These are phyloP conservation scores for Anarhynchus alexandrinus DNA, from an alignment of 2,113 vertebrate species.

Conservation along the genomic window DNA sequence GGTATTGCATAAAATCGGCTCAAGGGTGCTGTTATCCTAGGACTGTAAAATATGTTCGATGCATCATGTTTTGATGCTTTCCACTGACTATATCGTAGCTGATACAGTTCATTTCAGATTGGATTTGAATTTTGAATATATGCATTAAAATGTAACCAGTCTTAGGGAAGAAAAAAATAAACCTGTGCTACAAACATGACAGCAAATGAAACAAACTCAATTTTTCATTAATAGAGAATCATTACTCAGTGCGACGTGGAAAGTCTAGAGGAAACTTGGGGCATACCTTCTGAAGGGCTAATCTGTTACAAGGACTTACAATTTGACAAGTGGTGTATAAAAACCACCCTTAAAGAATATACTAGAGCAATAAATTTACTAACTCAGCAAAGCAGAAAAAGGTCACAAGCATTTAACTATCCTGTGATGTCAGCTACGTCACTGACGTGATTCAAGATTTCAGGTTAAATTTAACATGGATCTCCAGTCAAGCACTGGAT, in stretches of 20 bases:
- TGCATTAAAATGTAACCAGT: constrained; percentile 27
- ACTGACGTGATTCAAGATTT: background rate
- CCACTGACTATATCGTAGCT: constrained; percentile 3
- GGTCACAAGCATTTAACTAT: background rate
- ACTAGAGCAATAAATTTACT: background rate
- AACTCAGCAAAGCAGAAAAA: background rate
- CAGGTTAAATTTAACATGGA: background rate
- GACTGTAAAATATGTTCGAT: background rate
- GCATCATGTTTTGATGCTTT: constrained; percentile 23
- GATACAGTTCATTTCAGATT: constrained; percentile 24
- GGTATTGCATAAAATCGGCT: background rate
- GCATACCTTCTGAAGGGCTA: background rate
- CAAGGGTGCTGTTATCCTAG: background rate
- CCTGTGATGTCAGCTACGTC: background rate
- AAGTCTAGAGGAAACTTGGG: constrained; percentile 8
- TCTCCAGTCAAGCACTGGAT: background rate
- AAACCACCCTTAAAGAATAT: background rate
- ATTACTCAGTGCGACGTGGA: background rate
- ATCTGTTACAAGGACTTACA: background rate
- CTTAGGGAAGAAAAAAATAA: background rate
- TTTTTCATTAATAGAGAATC: constrained; percentile 48
- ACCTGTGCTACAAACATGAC: background rate
- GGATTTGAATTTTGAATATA: constrained; percentile 39
- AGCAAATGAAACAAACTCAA: constrained; percentile 25
- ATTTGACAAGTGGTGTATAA: constrained; percentile 21